These are phyloP conservation scores for Papilio polyxenes DNA, from an alignment of 1,140 invertebrate genomes.

Conservation along the genomic window DNA sequence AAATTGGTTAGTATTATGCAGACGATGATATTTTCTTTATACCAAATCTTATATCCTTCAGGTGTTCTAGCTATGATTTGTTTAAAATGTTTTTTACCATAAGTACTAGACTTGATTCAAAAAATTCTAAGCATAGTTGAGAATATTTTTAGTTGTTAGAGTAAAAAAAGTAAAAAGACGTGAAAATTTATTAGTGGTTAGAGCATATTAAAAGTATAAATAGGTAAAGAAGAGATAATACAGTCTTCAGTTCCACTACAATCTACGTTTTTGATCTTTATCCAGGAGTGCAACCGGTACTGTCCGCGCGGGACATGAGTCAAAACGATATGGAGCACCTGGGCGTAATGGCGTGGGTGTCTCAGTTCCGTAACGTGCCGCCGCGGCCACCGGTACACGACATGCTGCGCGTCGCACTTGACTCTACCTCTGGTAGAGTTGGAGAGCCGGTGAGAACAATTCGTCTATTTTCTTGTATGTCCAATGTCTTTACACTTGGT, in stretches of 20 bases:
- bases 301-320: conserved; percentile 96
- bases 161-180: no score
- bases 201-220: no score
- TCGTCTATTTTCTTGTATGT: no score
- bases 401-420: conserved; percentile 87
- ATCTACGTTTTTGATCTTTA: conserved; percentile 19
- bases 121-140: no score
- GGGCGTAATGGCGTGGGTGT: conserved; percentile 97
- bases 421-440: conserved; percentile 90
- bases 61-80: no score
- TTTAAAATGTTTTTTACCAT: neutral
- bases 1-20: conserved; percentile 78
- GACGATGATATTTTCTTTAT: neutral
- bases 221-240: no score
- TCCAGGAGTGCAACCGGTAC: conserved; percentile 91
- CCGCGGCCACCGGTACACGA: conserved; percentile 90
- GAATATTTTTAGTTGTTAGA: no score
- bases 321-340: conserved; percentile 97
- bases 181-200: no score
- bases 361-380: conserved; percentile 93
- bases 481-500: no score
- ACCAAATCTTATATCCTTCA: neutral
- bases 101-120: neutral
- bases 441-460: conserved; percentile 87
- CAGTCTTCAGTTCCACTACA: no score